Evolutionary conservation across 2,888 invertebrate genomes (phyloP), one percentile per base, ranked within the genome.

Genomic region (Altica lythri): DNA sequence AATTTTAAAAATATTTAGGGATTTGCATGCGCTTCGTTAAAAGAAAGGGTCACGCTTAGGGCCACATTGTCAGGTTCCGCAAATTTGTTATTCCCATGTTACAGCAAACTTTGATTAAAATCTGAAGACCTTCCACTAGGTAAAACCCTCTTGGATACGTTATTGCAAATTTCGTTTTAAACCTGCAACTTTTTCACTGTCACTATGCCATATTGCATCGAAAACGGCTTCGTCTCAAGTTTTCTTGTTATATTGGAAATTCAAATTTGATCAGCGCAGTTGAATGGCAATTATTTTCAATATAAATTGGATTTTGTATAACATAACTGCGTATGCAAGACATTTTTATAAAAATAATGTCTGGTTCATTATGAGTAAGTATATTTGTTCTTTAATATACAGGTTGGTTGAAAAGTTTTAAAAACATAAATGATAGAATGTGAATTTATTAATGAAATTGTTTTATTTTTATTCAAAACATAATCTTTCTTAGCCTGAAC

Each of bases 161-260:
- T 42, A 32, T 49, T 42, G 42, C 42, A 49, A 49, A 42, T 42
- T 49, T 22, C 19, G 34, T 42, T 42, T 49, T 32, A 49, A 49
- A 38, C 30, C 43, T 30, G 22, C 32, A 49, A 49, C 19, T 42
- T 49, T 48, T 38, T 19, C 30, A 32, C 32, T 30, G 40, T 37
- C 49, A 42, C 13, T 32, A 37, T 37, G 47, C 47, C 47, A 37
- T 37, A 47, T 47, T 47, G 37, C 49, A 49, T n/a, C n/a, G n/a
- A n/a, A n/a, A n/a, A n/a, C n/a, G n/a, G n/a, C n/a, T n/a, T 42
- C 42, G 18, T 16, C 40, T 22, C 6, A 49, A 49, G 27, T 49
- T 49, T 49, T 32, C 49, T 32, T 42, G 49, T 49, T 49, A 49
- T 8, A 18, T 16, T 4, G 10, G 17, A 42, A 40, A 42, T 49